phyloP scores from a whole-genome alignment of 2,797 vertebrate genomes.

The Cossypha dichroa region DNA sequence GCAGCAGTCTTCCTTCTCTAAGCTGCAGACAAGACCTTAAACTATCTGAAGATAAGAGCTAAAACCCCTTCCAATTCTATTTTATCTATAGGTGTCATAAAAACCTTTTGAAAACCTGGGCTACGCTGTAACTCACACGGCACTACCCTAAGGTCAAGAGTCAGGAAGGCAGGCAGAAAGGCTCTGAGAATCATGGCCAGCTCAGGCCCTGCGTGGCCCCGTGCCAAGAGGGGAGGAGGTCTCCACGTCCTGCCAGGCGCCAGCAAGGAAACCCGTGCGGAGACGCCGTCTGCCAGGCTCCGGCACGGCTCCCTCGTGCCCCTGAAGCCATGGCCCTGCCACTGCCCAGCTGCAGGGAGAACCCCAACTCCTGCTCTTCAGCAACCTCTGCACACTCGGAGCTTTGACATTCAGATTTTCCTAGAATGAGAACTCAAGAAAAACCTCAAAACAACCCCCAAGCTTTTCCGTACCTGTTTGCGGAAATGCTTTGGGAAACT shows the following conservation, averaged over 20 bases:
- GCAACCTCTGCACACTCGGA: not conserved
- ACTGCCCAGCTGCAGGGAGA: not conserved
- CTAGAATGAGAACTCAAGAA: not conserved
- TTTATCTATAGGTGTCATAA: not conserved
- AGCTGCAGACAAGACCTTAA: not conserved
- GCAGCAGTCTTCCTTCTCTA: not conserved
- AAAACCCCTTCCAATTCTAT: not conserved
- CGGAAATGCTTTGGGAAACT: not conserved
- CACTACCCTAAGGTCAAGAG: not conserved
- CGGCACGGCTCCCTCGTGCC: rapidly evolving
- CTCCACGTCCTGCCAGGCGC: not conserved
- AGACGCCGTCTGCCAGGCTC: not conserved
- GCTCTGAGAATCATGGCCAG: not conserved
- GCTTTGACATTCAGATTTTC: not conserved
- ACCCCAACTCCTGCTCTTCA: not conserved
- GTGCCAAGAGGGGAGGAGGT: not conserved
- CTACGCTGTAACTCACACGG: rapidly evolving
- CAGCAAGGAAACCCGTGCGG: not conserved
- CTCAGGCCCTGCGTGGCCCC: rapidly evolving
- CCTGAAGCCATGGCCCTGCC: rapidly evolving
- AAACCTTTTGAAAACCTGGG: not conserved
- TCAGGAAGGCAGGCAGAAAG: not conserved
- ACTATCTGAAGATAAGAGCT: not conserved
- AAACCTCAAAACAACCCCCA: not conserved
- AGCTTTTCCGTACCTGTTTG: not conserved